Evolutionary conservation across 2,797 vertebrate genomes (phyloP).

Genomic region (Diplodus puntazzo): DNA sequence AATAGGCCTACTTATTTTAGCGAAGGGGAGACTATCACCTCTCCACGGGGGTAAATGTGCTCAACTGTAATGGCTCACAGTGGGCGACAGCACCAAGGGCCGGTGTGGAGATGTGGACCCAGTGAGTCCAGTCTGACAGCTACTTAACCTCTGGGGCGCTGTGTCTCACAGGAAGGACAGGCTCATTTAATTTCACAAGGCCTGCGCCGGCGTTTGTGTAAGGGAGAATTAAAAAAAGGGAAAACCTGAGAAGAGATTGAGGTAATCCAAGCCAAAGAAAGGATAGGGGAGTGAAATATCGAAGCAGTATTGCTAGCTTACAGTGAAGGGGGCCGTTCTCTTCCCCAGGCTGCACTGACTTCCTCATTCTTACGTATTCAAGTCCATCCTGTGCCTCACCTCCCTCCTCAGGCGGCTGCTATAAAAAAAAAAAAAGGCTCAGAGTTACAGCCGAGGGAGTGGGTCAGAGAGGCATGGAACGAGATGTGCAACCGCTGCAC

Average conservation of each 20-base stretch:
- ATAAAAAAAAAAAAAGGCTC: constrained; percentile 27
- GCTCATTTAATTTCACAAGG: constrained; percentile 50
- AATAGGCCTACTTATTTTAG: constrained; percentile 51
- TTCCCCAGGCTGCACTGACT: constrained; percentile 53
- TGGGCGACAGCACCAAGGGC: constrained; percentile 28
- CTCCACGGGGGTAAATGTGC: constrained; percentile 43
- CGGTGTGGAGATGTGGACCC: constrained; percentile 29
- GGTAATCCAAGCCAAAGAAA: neutral
- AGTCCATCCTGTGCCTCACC: constrained; percentile 49
- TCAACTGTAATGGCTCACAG: constrained; percentile 57
- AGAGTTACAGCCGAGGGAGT: constrained; percentile 25
- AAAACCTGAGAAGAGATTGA: neutral
- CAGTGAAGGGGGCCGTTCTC: neutral
- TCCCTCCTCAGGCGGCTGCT: constrained; percentile 50
- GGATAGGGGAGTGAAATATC: neutral
- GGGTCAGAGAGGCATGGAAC: constrained; percentile 31
- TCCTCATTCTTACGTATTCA: constrained; percentile 74
- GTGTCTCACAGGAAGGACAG: constrained; percentile 39
- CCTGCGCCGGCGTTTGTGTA: neutral
- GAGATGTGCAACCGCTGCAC: constrained; percentile 50
- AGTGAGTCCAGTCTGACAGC: constrained; percentile 52
- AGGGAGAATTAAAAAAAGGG: neutral
- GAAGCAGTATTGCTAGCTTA: neutral
- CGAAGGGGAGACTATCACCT: constrained; percentile 38
- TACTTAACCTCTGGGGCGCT: constrained; percentile 46